phyloP scores from a whole-genome alignment of 2,113 vertebrate species.

The Ploceus nigricollis region DNA sequence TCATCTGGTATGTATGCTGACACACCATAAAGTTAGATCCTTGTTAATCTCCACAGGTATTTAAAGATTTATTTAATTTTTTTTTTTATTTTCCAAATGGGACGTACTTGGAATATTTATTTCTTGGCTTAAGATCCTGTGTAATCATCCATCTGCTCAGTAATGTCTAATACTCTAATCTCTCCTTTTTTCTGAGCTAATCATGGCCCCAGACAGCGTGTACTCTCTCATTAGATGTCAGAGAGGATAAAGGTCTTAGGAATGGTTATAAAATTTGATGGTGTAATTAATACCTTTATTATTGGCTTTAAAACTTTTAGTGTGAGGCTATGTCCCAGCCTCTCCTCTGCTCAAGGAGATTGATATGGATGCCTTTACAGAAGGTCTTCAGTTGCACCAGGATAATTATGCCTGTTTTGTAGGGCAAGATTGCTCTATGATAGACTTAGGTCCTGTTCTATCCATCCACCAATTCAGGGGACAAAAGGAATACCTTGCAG shows the following conservation, averaged over 20 bases:
- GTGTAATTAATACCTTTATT: constrained; percentile 25
- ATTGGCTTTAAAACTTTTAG: constrained; percentile 13
- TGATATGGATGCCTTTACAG: background rate
- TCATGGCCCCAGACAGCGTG: constrained; percentile 35
- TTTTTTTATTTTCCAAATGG: background rate
- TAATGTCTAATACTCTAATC: constrained; percentile 66
- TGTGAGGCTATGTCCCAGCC: background rate
- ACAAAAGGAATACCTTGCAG: background rate
- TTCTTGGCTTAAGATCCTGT: constrained; percentile 53
- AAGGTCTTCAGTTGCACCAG: background rate
- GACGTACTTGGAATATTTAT: constrained; percentile 44
- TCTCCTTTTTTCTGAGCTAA: constrained; percentile 48
- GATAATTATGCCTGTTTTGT: background rate
- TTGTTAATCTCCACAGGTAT: constrained; percentile 21
- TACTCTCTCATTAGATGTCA: constrained; percentile 17
- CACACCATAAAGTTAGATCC: constrained; percentile 3
- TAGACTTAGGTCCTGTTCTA: background rate
- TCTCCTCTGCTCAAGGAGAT: background rate
- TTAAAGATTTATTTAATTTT: constrained; percentile 26
- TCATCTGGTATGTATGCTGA: constrained; percentile 37
- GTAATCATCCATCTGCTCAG: constrained; percentile 65
- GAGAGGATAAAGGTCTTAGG: constrained; percentile 52
- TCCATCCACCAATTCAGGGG: background rate
- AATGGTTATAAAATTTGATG: constrained; percentile 42
- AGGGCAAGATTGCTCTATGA: background rate